Percentiles rank a stretch among this genome's conserved stretches.
These are phyloP conservation scores for Coracias cyanogaster DNA, from an alignment of 2,797 vertebrate genomes.

Conservation along the genomic window DNA sequence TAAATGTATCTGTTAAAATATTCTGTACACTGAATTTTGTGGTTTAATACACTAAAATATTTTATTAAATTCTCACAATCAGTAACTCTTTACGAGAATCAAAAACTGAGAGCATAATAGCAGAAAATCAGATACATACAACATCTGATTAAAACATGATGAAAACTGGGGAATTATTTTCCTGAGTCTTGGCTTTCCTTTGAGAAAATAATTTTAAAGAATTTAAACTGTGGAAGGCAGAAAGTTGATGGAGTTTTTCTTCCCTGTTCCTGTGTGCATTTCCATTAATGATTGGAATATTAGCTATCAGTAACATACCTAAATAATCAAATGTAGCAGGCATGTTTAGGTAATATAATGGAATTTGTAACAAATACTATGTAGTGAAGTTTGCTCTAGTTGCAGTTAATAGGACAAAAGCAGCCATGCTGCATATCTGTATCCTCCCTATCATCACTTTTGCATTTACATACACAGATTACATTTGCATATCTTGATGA, in stretches of 20 bases:
- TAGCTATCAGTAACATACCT: not conserved
- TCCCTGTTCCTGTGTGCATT: not conserved
- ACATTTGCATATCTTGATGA: not conserved
- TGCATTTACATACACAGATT: conserved; percentile 28
- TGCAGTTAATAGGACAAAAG: not conserved
- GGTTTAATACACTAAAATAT: not conserved
- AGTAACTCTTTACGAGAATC: not conserved
- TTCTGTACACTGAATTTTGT: not conserved
- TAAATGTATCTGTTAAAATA: not conserved
- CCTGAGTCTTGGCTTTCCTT: not conserved
- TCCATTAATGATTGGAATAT: not conserved
- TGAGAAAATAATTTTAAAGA: not conserved
- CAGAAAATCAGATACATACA: not conserved
- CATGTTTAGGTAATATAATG: not conserved
- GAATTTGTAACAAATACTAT: not conserved
- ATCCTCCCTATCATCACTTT: not conserved
- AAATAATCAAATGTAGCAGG: not conserved
- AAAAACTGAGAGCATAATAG: not conserved
- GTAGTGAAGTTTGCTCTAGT: not conserved
- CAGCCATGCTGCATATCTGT: not conserved
- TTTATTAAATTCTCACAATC: not conserved
- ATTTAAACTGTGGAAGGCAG: not conserved
- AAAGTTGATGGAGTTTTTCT: not conserved
- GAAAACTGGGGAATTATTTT: not conserved
- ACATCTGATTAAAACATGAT: not conserved